Percentiles rank a stretch among this genome's conserved stretches.
Conservation (phyloP, 2,113 vertebrate genomes). For the Mesitornis unicolor region DNA sequence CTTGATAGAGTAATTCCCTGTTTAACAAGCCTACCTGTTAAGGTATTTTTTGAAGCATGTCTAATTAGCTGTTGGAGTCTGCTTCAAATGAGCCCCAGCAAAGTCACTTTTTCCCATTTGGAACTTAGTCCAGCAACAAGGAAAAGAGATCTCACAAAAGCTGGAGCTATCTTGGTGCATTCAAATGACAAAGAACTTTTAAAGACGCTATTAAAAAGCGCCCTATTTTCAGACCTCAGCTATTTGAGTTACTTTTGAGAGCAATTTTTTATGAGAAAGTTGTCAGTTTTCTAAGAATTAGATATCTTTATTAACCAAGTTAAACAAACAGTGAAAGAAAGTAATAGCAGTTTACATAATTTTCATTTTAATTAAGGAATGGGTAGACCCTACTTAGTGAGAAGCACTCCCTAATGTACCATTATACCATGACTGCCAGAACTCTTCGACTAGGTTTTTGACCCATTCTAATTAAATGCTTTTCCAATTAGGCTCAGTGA, state of each 20-base stretch:
- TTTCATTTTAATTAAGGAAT: constrained; percentile 71
- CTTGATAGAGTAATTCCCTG: not conserved
- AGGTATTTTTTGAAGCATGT: not conserved
- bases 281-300: not conserved
- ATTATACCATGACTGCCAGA: constrained; percentile 50
- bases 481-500: constrained; percentile 64
- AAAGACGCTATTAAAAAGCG: not conserved
- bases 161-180: not conserved
- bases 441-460: constrained; percentile 58
- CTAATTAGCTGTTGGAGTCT: not conserved
- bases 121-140: not conserved
- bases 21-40: not conserved
- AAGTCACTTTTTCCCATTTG: not conserved
- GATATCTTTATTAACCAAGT: constrained; percentile 26
- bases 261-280: not conserved
- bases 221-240: not conserved
- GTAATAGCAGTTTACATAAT: constrained; percentile 54
- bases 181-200: not conserved
- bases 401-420: constrained; percentile 63
- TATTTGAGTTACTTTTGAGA: not conserved
- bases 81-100: not conserved
- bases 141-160: not conserved
- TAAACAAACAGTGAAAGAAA: constrained; percentile 45
- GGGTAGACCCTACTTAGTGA: constrained; percentile 34
- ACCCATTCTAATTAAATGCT: constrained; percentile 72